A percentile compares a stretch with the other conserved stretches of the same genome.
These are phyloP conservation scores for Anser cygnoides DNA, from an alignment of 2,113 vertebrate species.

Conservation along the genomic window DNA sequence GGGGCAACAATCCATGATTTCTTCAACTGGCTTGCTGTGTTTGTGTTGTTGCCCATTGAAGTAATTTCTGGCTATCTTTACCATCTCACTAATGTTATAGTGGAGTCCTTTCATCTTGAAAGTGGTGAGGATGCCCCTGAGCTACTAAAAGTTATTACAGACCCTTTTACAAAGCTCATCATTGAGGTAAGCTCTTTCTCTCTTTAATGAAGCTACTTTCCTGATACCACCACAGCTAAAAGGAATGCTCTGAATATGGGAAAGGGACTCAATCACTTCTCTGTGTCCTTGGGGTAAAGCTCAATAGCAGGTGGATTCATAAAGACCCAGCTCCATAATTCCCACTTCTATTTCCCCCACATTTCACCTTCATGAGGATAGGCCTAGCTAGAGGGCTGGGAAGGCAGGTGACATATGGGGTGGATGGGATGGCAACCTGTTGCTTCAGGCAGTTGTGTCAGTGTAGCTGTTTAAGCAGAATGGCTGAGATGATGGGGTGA, in stretches of 20 bases:
- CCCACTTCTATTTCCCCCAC: background rate
- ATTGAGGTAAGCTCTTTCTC: slow-evolving; percentile 83
- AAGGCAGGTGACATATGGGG: background rate
- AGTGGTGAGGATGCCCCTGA: slow-evolving; percentile 89
- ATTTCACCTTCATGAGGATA: background rate
- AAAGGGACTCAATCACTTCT: background rate
- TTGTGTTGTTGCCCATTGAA: slow-evolving; percentile 90
- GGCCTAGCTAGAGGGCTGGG: background rate
- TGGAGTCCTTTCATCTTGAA: slow-evolving; percentile 86
- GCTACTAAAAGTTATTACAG: slow-evolving; percentile 94
- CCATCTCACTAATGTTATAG: slow-evolving; percentile 81
- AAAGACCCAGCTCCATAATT: background rate
- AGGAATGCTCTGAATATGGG: background rate
- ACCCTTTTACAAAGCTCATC: slow-evolving; percentile 91
- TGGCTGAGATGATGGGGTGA: background rate
- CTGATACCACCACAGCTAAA: background rate
- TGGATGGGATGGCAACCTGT: background rate
- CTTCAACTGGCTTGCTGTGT: slow-evolving; percentile 96
- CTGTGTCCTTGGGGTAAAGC: background rate
- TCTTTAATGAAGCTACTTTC: background rate
- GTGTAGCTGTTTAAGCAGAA: background rate
- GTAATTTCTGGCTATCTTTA: slow-evolving; percentile 85
- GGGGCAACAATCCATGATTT: slow-evolving; percentile 96
- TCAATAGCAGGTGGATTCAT: background rate
- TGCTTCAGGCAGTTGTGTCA: background rate